Conservation (phyloP, 2,797 vertebrate species). For the Prunella strophiata region DNA sequence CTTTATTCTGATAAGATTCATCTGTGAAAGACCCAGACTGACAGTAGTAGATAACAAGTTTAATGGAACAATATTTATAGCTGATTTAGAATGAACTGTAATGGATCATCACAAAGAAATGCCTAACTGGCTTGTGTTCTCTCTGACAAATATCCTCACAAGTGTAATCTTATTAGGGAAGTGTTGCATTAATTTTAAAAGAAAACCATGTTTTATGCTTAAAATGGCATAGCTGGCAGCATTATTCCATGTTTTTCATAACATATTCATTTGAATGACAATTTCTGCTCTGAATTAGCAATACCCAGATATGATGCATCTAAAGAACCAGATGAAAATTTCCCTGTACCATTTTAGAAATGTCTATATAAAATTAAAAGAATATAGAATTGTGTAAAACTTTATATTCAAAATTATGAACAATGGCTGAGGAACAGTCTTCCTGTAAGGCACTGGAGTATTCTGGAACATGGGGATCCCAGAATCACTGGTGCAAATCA, state of each 20-base stretch:
- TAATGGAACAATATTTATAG: conserved; percentile 25
- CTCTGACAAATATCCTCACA: conserved; percentile 9
- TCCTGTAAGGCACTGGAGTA: neutral
- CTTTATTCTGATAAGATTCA: conserved; percentile 29
- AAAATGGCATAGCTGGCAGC: neutral
- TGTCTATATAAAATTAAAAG: neutral
- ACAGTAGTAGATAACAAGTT: conserved; percentile 16
- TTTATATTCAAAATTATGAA: neutral
- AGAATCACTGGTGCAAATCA: neutral
- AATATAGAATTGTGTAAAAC: neutral
- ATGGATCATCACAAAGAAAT: conserved; percentile 22
- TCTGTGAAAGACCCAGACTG: neutral
- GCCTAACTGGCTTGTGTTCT: neutral
- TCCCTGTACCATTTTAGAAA: neutral
- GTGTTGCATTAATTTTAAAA: conserved; percentile 37
- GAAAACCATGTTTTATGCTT: neutral
- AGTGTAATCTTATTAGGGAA: neutral
- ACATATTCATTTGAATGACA: neutral
- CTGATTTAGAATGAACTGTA: neutral
- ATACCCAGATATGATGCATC: neutral
- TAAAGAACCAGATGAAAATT: neutral
- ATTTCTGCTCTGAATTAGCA: neutral
- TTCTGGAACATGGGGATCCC: neutral
- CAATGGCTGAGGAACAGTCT: neutral
- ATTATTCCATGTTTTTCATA: neutral